Evolutionary conservation across 1,140 invertebrate genomes (phyloP).

Genomic region (Phymorhynchus buccinoides): DNA sequence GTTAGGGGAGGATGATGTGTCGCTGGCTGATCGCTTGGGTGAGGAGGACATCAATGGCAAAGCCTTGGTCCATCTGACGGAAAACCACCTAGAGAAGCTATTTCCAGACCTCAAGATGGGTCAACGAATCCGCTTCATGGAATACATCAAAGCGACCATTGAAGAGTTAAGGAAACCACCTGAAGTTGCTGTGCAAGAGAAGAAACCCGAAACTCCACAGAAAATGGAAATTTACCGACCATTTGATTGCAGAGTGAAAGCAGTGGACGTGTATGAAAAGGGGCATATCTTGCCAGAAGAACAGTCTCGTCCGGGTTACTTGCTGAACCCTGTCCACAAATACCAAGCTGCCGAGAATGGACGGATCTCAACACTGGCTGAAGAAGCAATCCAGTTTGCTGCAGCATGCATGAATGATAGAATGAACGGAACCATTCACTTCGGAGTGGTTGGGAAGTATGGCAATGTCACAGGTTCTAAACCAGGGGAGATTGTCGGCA

Average conservation of each 20-base stretch:
- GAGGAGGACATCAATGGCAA: slow-evolving; percentile 33
- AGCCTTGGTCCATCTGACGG: slow-evolving; percentile 22
- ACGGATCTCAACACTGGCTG: slow-evolving; percentile 9
- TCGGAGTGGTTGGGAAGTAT: slow-evolving; percentile 41
- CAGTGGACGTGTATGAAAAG: slow-evolving; percentile 28
- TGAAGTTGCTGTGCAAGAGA: background rate
- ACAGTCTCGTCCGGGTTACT: slow-evolving; percentile 29
- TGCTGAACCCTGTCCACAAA: slow-evolving; percentile 27
- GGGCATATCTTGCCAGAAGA: slow-evolving; percentile 31
- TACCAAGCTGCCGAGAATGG: background rate
- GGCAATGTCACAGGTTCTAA: background rate
- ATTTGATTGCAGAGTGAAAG: slow-evolving; percentile 6
- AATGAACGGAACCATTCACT: slow-evolving; percentile 51
- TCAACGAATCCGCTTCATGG: slow-evolving; percentile 21
- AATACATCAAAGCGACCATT: background rate
- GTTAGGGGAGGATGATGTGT: background rate
- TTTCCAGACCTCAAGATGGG: slow-evolving; percentile 24
- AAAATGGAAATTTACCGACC: slow-evolving; percentile 27
- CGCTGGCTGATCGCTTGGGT: slow-evolving; percentile 13
- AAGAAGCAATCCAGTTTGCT: slow-evolving; percentile 42
- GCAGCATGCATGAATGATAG: slow-evolving; percentile 51
- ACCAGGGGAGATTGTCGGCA: slow-evolving; percentile 41
- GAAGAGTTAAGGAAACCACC: slow-evolving; percentile 14
- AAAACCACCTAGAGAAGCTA: background rate
- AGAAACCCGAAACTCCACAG: background rate